These are phyloP conservation scores for Penaeus vannamei DNA, from an alignment of 1,140 invertebrate genomes.

Conservation along the genomic window DNA sequence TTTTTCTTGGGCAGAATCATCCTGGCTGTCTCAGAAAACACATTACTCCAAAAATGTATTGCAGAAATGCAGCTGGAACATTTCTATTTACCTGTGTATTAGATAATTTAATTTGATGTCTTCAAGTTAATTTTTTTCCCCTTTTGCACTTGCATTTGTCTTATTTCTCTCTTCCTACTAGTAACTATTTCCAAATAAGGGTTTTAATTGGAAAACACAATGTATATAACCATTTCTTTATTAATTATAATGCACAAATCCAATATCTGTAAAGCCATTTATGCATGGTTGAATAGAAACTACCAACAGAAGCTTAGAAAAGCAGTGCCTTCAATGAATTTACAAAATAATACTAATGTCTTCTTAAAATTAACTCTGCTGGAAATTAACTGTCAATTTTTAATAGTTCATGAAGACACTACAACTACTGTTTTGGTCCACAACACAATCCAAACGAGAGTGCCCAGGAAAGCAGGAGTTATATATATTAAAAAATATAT, in stretches of 20 bases:
- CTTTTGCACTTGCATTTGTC: too few relatives aligned
- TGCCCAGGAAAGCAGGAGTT: slow-evolving; percentile 18
- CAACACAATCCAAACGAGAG: slow-evolving; percentile 21
- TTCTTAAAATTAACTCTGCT: neutral
- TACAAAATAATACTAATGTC: neutral
- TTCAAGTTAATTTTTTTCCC: too few relatives aligned
- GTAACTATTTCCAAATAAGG: neutral
- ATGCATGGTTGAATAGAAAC: slow-evolving; percentile 52
- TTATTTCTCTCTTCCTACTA: neutral
- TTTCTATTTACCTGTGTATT: too few relatives aligned
- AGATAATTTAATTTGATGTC: too few relatives aligned
- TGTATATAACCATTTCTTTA: slow-evolving; percentile 42
- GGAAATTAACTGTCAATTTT: neutral
- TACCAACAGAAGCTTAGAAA: slow-evolving; percentile 56
- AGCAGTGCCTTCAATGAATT: slow-evolving; percentile 47
- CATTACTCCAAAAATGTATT: too few relatives aligned
- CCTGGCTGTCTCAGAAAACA: too few relatives aligned
- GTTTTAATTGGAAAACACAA: neutral
- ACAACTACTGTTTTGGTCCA: slow-evolving; percentile 38
- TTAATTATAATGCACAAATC: slow-evolving; percentile 57
- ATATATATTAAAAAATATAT: neutral
- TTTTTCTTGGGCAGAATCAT: too few relatives aligned
- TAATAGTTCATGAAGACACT: slow-evolving; percentile 48
- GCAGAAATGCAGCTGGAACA: too few relatives aligned
- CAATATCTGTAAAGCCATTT: slow-evolving; percentile 60